Base-by-base conservation (phyloP, 2,888 invertebrate genomes). In the Slavum lentiscoides region DNA sequence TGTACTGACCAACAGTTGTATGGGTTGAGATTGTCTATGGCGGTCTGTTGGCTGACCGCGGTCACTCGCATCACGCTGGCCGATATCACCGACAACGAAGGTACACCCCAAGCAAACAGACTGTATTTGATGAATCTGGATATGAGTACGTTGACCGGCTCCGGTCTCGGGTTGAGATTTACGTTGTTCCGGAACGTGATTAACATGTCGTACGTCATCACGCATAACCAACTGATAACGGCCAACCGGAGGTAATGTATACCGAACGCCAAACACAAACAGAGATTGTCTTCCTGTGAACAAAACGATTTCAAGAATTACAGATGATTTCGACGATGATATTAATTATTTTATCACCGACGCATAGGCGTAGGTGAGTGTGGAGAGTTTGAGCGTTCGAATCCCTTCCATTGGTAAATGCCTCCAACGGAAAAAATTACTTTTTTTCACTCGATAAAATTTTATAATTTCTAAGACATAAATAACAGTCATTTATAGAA, bases 221-320 rank as follows among this genome's bases (percentile, higher is more conserved):
- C 89, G 77, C 90, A 88, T 86, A 91, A 88, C 92, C 92, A 92
- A 84, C 90, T 91, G 82, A 91, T 89, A 19, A 91, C 89, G 69
- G 91, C 89, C 75, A 92, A 87, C 81, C 91, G 89, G 59, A 91
- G 88, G 84, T 91, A 92, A 84, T 92, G 91, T 75, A 91, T 86
- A 7, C 90, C 89, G 83, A 91, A 88, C 4, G 91, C 90, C 77
- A 91, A 86, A 4, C 90, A 89, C 85, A 89, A 87, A 84, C 91
- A 91, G 74, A 91, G 85, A 84, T 90, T 90, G 1, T 89, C 86
- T 84, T 91, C 90, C 90, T 90, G 88, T n/a, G 87, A 86, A 84
- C 30, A 11, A 17, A 23, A 11, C 55, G 55, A 55, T 55, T 55
- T 2, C 55, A 5, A 55, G 19, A 55, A 19, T 55, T 55, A 55